Base-by-base conservation (phyloP, 2,113 vertebrate species). In the Prunella himalayana region DNA sequence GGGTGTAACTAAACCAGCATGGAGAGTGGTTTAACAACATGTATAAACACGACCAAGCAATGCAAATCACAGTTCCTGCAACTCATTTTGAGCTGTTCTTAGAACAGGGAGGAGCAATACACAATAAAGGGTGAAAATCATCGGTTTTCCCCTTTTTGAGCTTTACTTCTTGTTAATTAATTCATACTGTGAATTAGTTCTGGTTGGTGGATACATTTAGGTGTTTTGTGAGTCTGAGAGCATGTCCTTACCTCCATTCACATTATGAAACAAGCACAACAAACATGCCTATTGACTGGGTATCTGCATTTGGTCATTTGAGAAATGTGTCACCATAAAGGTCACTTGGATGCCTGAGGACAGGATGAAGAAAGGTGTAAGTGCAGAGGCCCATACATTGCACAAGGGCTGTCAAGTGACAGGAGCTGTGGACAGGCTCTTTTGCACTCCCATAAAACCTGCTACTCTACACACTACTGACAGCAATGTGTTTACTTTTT, bases 51-150 rank as follows among this genome's bases (percentile, higher is more conserved):
- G 94, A 86, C 42, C 44, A 56, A 81, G 92, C 50, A 69, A 96
- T 92, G 90, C 90, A 95, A 95, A 96, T 88, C 88, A 73, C 71
- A 86, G 76, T 70, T 95, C 81, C 86, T 82, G 77, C 73, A 92
- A 76, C 31, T 72, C 44, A 37, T 78, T 92, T 82, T 64, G 86
- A 75, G 49, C 44, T 89, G 64, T 72, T 86, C 88, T 71, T 75
- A 82, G 69, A 86, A 86, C n/a, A 87, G 49, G 64, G 59, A 93
- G 86, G 60, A 92, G 69, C 7, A 1, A 45, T 75, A 60, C 16
- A 78, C 39, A 92, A 75, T 45, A 60, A 89, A 71, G 77, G 21
- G 19, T 60, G 80, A 88, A 94, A 94, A 81, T 92, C 81, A 56
- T 60, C 0, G 0, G 27, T 51, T 94, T 94, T 92, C 59, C 65